phyloP scores from a whole-genome alignment of 2,888 invertebrate species.

The Cecidostiba fungosa region DNA sequence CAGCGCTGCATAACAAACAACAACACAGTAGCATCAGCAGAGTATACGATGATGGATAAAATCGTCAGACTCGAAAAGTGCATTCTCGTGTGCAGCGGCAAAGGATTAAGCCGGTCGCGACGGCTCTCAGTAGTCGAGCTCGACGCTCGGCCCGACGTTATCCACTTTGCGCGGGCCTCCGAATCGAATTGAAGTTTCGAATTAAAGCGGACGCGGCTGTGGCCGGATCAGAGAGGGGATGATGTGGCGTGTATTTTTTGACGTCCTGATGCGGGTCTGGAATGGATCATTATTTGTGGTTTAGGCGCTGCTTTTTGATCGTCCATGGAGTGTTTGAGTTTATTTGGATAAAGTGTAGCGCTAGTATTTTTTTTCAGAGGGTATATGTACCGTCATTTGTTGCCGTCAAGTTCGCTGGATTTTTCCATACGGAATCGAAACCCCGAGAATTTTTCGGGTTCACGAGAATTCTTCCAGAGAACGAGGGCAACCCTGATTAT shows the following conservation, averaged over 20 bases:
- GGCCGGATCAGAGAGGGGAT: neutral
- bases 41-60: neutral
- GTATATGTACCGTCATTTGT: neutral
- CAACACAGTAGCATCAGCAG: neutral
- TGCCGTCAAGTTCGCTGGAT: neutral
- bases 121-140: constrained; percentile 44
- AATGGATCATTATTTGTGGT: neutral
- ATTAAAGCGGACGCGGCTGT: constrained; percentile 72
- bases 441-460: neutral
- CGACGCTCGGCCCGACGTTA: constrained; percentile 65
- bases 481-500: neutral
- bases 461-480: neutral
- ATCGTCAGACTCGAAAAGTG: constrained; percentile 1
- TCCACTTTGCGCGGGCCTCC: constrained; percentile 69
- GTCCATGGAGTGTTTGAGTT: neutral
- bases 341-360: too few species aligned
- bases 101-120: constrained; percentile 13
- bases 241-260: neutral
- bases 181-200: constrained; percentile 75
- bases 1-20: neutral
- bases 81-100: constrained; percentile 22
- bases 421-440: neutral
- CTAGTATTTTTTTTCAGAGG: too few species aligned
- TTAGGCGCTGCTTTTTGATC: too few species aligned
- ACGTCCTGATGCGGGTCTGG: neutral